Conservation (phyloP, 2,113 vertebrate genomes). For the Pipa parva region DNA sequence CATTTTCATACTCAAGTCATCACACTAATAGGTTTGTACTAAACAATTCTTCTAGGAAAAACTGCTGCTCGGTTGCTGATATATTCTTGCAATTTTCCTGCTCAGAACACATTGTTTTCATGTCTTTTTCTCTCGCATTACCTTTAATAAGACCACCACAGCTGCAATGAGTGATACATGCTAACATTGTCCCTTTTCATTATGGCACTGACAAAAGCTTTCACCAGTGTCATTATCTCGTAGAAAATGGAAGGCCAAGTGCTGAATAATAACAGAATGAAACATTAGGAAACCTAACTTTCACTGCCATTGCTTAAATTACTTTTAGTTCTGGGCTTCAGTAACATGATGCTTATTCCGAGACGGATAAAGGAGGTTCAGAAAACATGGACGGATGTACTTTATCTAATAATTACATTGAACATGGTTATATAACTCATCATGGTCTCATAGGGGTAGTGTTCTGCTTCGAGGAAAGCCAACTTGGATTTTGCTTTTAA, state of each 20-base stretch:
- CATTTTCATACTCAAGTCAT: not conserved
- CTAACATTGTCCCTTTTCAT: slow-evolving; percentile 25
- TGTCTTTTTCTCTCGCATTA: slow-evolving; percentile 40
- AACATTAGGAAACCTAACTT: slow-evolving; percentile 34
- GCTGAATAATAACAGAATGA: slow-evolving; percentile 37
- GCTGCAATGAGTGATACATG: slow-evolving; percentile 36
- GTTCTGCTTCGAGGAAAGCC: too few relatives aligned
- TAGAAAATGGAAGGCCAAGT: slow-evolving; percentile 24
- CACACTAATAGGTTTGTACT: not conserved
- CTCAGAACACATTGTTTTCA: slow-evolving; percentile 36
- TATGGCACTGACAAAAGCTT: slow-evolving; percentile 40
- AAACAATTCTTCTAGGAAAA: not conserved
- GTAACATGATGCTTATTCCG: slow-evolving; percentile 33
- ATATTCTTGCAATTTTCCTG: slow-evolving; percentile 7
- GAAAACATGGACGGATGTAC: slow-evolving; percentile 9
- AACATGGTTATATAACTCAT: not conserved
- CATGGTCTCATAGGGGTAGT: not conserved
- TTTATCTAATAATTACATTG: not conserved
- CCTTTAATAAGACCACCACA: slow-evolving; percentile 40
- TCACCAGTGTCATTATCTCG: slow-evolving; percentile 37
- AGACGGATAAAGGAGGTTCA: slow-evolving; percentile 17
- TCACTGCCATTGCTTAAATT: slow-evolving; percentile 42
- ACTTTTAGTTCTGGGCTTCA: slow-evolving; percentile 28
- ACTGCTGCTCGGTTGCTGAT: not conserved
- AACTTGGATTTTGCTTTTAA: too few relatives aligned